These are phyloP conservation scores for Pherbina coryleti DNA, from an alignment of 2,888 invertebrate genomes.

Conservation along the genomic window DNA sequence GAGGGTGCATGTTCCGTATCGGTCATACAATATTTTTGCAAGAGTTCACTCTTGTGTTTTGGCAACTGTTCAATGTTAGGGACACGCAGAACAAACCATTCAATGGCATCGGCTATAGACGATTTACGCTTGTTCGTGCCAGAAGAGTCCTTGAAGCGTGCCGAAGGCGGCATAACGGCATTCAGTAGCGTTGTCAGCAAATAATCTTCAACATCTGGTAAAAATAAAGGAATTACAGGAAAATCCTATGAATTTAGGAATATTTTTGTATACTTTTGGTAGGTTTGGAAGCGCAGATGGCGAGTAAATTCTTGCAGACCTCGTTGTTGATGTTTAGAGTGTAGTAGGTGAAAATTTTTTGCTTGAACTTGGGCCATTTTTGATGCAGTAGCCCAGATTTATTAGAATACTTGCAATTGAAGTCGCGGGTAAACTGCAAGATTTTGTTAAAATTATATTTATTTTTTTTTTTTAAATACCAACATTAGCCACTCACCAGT, in stretches of 20 bases:
- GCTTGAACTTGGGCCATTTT: slow-evolving; percentile 46
- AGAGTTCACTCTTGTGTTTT: slow-evolving; percentile 45
- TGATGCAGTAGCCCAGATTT: slow-evolving; percentile 42
- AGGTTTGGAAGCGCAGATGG: slow-evolving; percentile 42
- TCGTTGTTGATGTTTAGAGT: slow-evolving; percentile 47
- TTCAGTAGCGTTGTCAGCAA: slow-evolving; percentile 44
- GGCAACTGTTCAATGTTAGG: slow-evolving; percentile 45
- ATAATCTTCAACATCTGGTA: slow-evolving; percentile 48
- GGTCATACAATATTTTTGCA: slow-evolving; percentile 44
- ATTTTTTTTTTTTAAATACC: neutral
- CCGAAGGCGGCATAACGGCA: slow-evolving; percentile 46
- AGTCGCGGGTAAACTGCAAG: slow-evolving; percentile 49
- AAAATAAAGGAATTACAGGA: neutral
- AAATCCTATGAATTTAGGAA: neutral
- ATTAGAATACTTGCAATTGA: slow-evolving; percentile 44
- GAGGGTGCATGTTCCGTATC: slow-evolving; percentile 44
- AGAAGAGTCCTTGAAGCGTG: slow-evolving; percentile 46
- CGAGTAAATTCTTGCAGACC: slow-evolving; percentile 47
- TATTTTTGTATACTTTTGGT: slow-evolving; percentile 38
- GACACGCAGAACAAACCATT: slow-evolving; percentile 48
- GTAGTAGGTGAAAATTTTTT: slow-evolving; percentile 46
- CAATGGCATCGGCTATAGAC: slow-evolving; percentile 47
- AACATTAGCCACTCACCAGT: slow-evolving; percentile 32
- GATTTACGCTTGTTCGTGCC: slow-evolving; percentile 46
- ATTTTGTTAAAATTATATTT: neutral